phyloP scores from a whole-genome alignment of 2,797 vertebrate species.

The Bovichtus diacanthus region DNA sequence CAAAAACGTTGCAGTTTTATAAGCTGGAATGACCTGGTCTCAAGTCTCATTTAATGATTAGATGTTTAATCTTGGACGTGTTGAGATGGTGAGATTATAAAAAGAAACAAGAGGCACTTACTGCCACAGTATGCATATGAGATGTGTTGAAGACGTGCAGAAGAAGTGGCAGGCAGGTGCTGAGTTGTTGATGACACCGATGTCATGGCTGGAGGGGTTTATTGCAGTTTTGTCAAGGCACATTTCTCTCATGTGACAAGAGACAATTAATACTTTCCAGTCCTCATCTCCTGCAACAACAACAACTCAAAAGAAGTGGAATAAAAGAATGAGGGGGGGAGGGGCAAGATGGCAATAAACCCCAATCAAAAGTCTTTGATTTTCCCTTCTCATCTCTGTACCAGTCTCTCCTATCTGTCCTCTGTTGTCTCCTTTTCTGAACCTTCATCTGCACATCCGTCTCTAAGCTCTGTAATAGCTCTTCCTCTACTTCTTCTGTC shows the following conservation, averaged over 20 bases:
- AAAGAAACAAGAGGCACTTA: constrained; percentile 16
- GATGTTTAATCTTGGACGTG: not conserved
- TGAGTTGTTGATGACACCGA: constrained; percentile 32
- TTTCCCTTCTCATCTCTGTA: constrained; percentile 55
- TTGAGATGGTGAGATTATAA: constrained; percentile 5
- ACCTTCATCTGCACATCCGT: constrained; percentile 61
- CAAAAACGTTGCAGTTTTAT: not conserved
- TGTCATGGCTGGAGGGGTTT: constrained; percentile 35
- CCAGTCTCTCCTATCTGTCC: constrained; percentile 62
- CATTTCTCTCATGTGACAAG: constrained; percentile 60
- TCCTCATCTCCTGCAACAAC: constrained; percentile 51
- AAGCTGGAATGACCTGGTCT: not conserved
- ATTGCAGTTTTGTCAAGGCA: constrained; percentile 39
- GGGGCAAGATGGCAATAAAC: constrained; percentile 51
- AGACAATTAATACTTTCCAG: constrained; percentile 60
- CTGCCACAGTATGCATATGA: constrained; percentile 16
- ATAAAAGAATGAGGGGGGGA: constrained; percentile 15
- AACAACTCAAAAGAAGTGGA: constrained; percentile 40
- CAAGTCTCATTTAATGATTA: not conserved
- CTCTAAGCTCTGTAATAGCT: constrained; percentile 60
- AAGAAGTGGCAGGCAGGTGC: constrained; percentile 33
- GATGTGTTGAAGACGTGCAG: not conserved
- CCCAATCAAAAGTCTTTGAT: constrained; percentile 73
- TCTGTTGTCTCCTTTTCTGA: constrained; percentile 48
- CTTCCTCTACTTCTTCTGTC: constrained; percentile 35